Base-by-base conservation (phyloP, 2,113 vertebrate species). In the Cavia aperea region DNA sequence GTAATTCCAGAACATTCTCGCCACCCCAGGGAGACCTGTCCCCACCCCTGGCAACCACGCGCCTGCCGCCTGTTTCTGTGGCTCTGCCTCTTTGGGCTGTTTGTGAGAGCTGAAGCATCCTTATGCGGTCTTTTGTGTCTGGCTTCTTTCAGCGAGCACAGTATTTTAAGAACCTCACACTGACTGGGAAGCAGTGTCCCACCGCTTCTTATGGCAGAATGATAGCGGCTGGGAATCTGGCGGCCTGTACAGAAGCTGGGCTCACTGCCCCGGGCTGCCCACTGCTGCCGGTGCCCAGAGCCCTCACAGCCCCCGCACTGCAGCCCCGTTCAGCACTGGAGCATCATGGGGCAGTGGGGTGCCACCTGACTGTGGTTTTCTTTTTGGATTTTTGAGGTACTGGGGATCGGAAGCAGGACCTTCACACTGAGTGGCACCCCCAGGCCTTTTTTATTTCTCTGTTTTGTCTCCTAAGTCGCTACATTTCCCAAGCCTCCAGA, bases 271-370 rank as follows among this genome's bases (percentile, higher is more conserved):
- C 36, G 31, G 11, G 31, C 49, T 39, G 39, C 31, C 18, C 11
- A 33, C 78, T 2, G 2, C 58, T 12, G 21, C 51, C 7, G 2
- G 51, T 36, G 18, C 77, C 77, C 33, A 0, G 3, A 1, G 31
- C 23, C 10, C 36, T 56, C 31, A 3, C 49, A 54, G 31, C 12
- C 46, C 49, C 24, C 54, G 78, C 56, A 11, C 49, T 23, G 33
- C 39, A 18, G 81, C 26, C 39, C 1, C 31, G 58, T 39, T 82
- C n/a, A 39, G 15, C 4, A 3, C 13, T 36, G 2, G 14, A 19
- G 78, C 26, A 23, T n/a, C 21, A 31, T 12, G 33, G 26, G n/a
- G 26, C 31, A 26, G 36, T 46, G 81, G 16, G 39, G 60, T 46
- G n/a, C 39, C 26, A 39, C 9, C 54, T 56, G 51, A 56, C 51